Percentiles rank a stretch among this genome's conserved stretches.
phyloP scores from a whole-genome alignment of 2,113 vertebrate genomes.

The Pagrus major region DNA sequence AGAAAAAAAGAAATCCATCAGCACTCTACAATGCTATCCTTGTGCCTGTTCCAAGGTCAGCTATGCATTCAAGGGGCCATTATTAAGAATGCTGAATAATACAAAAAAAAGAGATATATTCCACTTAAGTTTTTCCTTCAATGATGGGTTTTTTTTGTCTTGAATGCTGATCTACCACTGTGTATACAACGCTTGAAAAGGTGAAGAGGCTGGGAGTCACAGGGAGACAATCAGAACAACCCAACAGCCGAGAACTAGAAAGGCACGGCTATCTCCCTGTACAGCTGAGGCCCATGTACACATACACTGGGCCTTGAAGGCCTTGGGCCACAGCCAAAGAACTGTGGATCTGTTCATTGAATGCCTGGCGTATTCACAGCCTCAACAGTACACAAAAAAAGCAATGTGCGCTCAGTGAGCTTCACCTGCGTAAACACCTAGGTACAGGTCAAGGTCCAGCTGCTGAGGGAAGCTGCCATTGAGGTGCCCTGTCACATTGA shows the following conservation, averaged over 20 bases:
- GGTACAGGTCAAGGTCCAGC: constrained; percentile 89
- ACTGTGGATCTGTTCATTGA: constrained; percentile 75
- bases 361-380: constrained; percentile 69
- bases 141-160: constrained; percentile 17
- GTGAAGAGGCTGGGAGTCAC: constrained; percentile 69
- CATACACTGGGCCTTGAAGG: constrained; percentile 82
- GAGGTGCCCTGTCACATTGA: constrained; percentile 71
- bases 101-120: constrained; percentile 13
- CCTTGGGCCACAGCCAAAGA: constrained; percentile 81
- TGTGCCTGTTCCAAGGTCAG: constrained; percentile 40
- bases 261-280: constrained; percentile 71
- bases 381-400: constrained; percentile 70
- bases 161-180: constrained; percentile 49
- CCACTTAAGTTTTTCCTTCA: constrained; percentile 29
- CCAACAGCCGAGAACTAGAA: constrained; percentile 67
- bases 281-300: constrained; percentile 78
- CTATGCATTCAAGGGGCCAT: constrained; percentile 26
- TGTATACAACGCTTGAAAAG: constrained; percentile 60
- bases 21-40: background rate
- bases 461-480: constrained; percentile 72
- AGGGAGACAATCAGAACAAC: constrained; percentile 72
- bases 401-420: constrained; percentile 62
- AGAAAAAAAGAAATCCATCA: constrained; percentile 39
- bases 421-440: constrained; percentile 95
- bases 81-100: constrained; percentile 21